Percentiles rank a stretch among this genome's conserved stretches.
phyloP scores from a whole-genome alignment of 2,888 invertebrate genomes.

The Pseudanteris insignis region DNA sequence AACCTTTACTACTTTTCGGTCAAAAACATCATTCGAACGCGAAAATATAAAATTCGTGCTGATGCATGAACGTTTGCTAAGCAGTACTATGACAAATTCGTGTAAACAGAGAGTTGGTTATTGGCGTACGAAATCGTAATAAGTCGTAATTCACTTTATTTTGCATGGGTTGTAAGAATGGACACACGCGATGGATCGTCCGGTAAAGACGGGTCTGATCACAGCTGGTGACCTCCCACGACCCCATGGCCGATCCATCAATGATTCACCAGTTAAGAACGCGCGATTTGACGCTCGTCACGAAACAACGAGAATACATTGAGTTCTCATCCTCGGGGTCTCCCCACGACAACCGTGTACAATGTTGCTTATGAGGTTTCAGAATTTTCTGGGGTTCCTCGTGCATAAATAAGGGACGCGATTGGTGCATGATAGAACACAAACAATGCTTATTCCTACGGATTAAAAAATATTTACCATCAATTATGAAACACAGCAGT shows the following conservation, averaged over 20 bases:
- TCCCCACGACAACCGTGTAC: slow-evolving; percentile 14
- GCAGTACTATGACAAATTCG: slow-evolving; percentile 35
- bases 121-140: slow-evolving; percentile 50
- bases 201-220: slow-evolving; percentile 49
- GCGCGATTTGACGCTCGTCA: slow-evolving; percentile 52
- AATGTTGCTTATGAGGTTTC: slow-evolving; percentile 24
- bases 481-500: no score
- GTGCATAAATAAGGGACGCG: neutral
- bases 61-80: slow-evolving; percentile 12
- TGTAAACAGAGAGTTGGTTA: slow-evolving; percentile 50
- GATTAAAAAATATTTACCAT: no score
- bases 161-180: slow-evolving; percentile 50
- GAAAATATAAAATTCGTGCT: slow-evolving; percentile 14
- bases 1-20: no score
- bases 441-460: no score
- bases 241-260: slow-evolving; percentile 60
- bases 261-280: slow-evolving; percentile 60
- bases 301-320: slow-evolving; percentile 45
- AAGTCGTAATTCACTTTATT: slow-evolving; percentile 52
- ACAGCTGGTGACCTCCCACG: slow-evolving; percentile 62
- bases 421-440: neutral
- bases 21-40: no score
- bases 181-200: slow-evolving; percentile 44
- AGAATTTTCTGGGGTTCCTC: slow-evolving; percentile 12
- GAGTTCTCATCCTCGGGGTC: slow-evolving; percentile 31